phyloP scores from a whole-genome alignment of 2,797 vertebrate genomes.

The Sebastes oblongus region DNA sequence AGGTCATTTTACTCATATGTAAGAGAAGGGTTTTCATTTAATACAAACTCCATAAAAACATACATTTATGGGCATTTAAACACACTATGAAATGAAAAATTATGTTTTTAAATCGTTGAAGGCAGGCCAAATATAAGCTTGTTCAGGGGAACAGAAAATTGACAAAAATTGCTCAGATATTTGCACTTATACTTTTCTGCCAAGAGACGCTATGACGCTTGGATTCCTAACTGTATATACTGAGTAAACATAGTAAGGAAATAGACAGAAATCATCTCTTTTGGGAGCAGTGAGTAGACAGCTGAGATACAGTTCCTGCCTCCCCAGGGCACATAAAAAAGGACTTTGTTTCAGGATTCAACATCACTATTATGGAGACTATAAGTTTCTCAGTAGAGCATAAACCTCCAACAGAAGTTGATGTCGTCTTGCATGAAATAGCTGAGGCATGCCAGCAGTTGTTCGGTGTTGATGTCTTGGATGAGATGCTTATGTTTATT shows the following conservation, averaged over 20 bases:
- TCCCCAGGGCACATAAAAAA: not conserved
- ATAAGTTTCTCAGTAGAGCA: not conserved
- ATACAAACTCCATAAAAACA: not conserved
- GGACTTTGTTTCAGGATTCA: not conserved
- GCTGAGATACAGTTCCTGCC: not conserved
- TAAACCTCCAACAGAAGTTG: not conserved
- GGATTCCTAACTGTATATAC: not conserved
- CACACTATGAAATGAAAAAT: not conserved
- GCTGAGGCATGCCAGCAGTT: not conserved
- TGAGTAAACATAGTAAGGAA: not conserved
- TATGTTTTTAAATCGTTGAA: not conserved
- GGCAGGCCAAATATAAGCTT: not conserved
- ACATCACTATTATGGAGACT: not conserved
- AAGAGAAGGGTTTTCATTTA: not conserved
- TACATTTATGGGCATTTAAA: constrained; percentile 4
- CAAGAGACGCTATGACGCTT: no score
- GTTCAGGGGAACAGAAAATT: not conserved
- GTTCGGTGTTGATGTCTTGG: constrained; percentile 2
- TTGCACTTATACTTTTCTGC: no score
- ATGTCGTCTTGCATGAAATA: not conserved
- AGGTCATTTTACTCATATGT: not conserved
- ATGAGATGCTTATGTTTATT: constrained; percentile 32
- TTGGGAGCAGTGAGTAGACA: not conserved
- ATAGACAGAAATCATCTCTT: not conserved
- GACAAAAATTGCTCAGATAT: no score